Percentiles rank a stretch among this genome's conserved stretches.
These are phyloP conservation scores for Aleadryas rufinucha DNA, from an alignment of 2,113 vertebrate genomes.

Conservation along the genomic window DNA sequence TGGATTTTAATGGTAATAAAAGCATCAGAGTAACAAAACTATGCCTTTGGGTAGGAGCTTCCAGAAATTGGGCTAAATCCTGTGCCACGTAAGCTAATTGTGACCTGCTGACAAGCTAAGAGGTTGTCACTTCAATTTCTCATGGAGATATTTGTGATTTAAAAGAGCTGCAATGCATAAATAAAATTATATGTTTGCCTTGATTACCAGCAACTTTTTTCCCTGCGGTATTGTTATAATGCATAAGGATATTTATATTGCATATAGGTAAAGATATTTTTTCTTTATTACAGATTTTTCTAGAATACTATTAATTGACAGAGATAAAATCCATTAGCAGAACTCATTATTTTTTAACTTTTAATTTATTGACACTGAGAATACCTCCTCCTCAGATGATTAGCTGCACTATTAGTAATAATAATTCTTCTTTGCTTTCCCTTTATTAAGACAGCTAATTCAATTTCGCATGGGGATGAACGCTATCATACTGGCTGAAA, in stretches of 20 bases:
- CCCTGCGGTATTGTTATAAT: neutral
- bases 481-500: neutral
- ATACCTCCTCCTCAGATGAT: conserved; percentile 39
- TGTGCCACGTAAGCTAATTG: neutral
- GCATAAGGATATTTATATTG: neutral
- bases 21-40: neutral
- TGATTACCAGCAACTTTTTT: neutral
- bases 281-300: neutral
- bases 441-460: conserved; percentile 47
- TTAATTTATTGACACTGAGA: conserved; percentile 55
- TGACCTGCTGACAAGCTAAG: neutral
- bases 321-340: conserved; percentile 31
- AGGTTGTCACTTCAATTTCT: neutral
- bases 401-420: conserved; percentile 16
- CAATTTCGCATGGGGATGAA: neutral
- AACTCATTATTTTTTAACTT: conserved; percentile 39
- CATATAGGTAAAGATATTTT: neutral
- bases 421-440: conserved; percentile 36
- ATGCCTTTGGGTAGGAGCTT: neutral
- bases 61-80: neutral
- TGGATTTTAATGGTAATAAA: neutral
- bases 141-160: neutral
- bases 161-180: neutral
- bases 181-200: neutral
- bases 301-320: neutral